These are phyloP conservation scores for Sarotherodon lohbergeri DNA, from an alignment of 2,113 vertebrate genomes.

Conservation along the genomic window DNA sequence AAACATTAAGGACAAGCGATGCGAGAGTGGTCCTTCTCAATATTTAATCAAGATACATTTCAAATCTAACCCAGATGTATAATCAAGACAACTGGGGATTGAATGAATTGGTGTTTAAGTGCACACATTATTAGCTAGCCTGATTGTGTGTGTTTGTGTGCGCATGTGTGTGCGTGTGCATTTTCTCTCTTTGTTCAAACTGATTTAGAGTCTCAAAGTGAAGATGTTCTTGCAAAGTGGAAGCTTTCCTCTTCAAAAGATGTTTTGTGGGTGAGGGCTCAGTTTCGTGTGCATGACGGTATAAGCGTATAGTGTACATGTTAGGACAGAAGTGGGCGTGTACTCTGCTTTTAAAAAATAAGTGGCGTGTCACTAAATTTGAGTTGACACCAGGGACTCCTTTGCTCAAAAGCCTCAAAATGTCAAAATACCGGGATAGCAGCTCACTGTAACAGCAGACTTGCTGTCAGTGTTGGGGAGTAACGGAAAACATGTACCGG, in stretches of 20 bases:
- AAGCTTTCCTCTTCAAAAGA: conserved; percentile 6
- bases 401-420: not conserved
- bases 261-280: not conserved
- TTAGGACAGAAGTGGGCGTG: not conserved
- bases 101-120: conserved; percentile 63
- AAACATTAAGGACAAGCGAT: conserved; percentile 65
- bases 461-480: not conserved
- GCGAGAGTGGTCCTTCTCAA: conserved; percentile 60
- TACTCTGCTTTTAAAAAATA: not conserved
- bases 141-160: conserved; percentile 16
- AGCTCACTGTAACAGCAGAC: not conserved
- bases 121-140: conserved; percentile 41
- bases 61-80: conserved; percentile 65
- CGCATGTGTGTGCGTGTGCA: not conserved
- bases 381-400: not conserved
- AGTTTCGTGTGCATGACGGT: not conserved
- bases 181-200: not conserved
- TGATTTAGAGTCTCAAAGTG: conserved; percentile 20
- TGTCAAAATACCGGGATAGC: not conserved
- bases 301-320: not conserved
- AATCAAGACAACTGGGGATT: conserved; percentile 60
- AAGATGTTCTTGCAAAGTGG: conserved; percentile 24
- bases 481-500: not conserved
- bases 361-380: not conserved
- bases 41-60: conserved; percentile 73